Evolutionary conservation across 2,797 vertebrate species (phyloP), one percentile per base, ranked within the genome.

Genomic region (Cirrhinus mrigala): DNA sequence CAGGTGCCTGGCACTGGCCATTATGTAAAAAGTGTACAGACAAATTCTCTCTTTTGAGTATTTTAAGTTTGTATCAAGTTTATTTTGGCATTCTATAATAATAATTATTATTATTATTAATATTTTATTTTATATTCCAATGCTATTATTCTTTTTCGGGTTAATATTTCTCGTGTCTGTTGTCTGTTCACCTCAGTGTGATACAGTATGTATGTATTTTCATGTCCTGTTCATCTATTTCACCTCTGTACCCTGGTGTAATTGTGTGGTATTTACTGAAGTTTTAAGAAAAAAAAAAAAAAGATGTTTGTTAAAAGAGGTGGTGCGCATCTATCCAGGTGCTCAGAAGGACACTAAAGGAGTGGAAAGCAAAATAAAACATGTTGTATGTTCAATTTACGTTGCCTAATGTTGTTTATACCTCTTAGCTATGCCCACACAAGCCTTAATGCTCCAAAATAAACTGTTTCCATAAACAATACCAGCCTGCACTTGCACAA

Each of bases 1-100:
- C 93, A 92, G 93, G 94, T 95, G 95, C 94, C 95, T 95, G 94
- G 94, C 92, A 93, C 89, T 93, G 94, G 94, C 93, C 94, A 92
- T 92, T 92, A 88, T 96, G 94, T 96, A 96, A 94, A 96, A 95
- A 95, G 58, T 85, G 84, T 96, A 95, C 95, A 96, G 93, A 96
- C 87, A 94, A 94, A 91, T 91, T 91, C 83, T 91, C 83, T 88
- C 76, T 92, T 68, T 91, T 87, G 76, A 85, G 88, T 81, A 89
- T 89, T 90, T 86, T 83, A 88, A 83, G 84, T 86, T 88, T 88
- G 88, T 89, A 89, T 89, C 88, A 82, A 88, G 91, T 95, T 92
- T 94, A 94, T 95, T 94, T 93, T 95, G 84, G 83, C 85, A 94
- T 94, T 93, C 93, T 95, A 91, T 92, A 94, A 92, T 94, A 90